Evolutionary conservation across 2,797 vertebrate genomes (phyloP), one percentile per base, ranked within the genome.

Genomic region (Nyctibius grandis): DNA sequence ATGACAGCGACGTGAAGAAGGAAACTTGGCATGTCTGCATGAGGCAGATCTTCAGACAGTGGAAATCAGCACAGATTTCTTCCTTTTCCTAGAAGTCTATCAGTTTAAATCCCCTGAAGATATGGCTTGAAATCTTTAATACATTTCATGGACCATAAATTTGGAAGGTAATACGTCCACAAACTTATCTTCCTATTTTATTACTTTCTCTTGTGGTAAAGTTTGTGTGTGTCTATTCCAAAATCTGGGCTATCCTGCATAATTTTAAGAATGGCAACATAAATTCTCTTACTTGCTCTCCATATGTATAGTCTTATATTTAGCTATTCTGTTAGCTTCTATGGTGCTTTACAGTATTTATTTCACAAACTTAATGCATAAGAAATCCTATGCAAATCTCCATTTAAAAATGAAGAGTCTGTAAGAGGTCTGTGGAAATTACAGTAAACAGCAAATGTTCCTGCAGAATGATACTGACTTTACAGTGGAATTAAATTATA

Each of bases 381-480:
- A 60, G 70, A 70, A 96, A 96, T 81, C 50, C 68, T 61, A n/a
- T 94, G 60, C 48, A 89, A 89, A 70, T 40, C n/a, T 77, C 53
- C 19, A 51, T 77, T 95, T 92, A 50, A 78, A 94, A 88, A 88
- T 36, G 15, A 75, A 48, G 78, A 70, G 9, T 79, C 69, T 79
- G 31, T 68, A 72, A 95, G 68, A 72, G 25, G 19, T 26, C 34
- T 47, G 36, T 70, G 51, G 81, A 96, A 95, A 93, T 79, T 78
- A 61, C 80, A 96, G 82, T 84, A 93, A 95, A 91, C 53, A 93
- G 64, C 67, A 95, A 93, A 83, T 64, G 11, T 75, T 92, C 76
- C 87, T 63, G 33, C 42, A 85, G 88, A 85, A 28, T 78, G 75
- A 56, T 79, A 94, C 12, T 84, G 78, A 74, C 74, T 88, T 86